Base-by-base conservation (phyloP, 37 sponge, comb jelly and placozoan species). In the Cladorhizidae sp. region DNA sequence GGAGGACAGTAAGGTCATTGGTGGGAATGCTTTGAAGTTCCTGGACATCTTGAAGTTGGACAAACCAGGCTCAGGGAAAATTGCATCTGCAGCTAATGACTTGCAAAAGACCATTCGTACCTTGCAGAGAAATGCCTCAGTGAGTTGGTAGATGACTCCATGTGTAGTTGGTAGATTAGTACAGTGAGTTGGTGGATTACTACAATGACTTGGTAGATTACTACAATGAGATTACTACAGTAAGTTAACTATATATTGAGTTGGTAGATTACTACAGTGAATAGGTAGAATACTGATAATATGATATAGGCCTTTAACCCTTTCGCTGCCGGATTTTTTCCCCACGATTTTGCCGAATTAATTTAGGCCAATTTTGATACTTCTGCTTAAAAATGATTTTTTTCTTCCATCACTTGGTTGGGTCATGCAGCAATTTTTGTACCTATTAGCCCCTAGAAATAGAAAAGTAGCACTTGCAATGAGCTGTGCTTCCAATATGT, bases 21-120 rank as follows among this genome's bases (percentile, higher is more conserved):
- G 89, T 21, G 80, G 78, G 22, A 45, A 72, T 2, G 50, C 61
- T 50, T 75, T 93, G 36, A 45, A 80, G 62, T 70, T 81, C 65
- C 54, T 93, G 56, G 21, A 57, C 0, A 73, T 83, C 0, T 20
- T 88, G 79, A 93, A 88, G 83, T 33, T 43, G 31, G 70, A 85
- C 25, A 72, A 82, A 5, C 85, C 85, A 41, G 83, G 85, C 29
- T 69, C 80, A 26, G 85, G 89, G 26, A 74, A 38, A 7, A 82
- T 89, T 49, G 79, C 84, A 31, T 61, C 80, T 7, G 50, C 36
- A 3, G 78, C 80, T 31, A 83, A 72, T 45, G 75, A 59, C 35
- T 40, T 89, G 22, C 84, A 89, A 59, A 74, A 65, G 36, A 42
- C 76, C 38, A 79, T 89, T 70, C 32, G 75, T 2, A 20, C 45